A percentile compares a stretch with the other conserved stretches of the same genome.
phyloP scores from a whole-genome alignment of 2,797 vertebrate species.

The Alcedo quadribrachys region DNA sequence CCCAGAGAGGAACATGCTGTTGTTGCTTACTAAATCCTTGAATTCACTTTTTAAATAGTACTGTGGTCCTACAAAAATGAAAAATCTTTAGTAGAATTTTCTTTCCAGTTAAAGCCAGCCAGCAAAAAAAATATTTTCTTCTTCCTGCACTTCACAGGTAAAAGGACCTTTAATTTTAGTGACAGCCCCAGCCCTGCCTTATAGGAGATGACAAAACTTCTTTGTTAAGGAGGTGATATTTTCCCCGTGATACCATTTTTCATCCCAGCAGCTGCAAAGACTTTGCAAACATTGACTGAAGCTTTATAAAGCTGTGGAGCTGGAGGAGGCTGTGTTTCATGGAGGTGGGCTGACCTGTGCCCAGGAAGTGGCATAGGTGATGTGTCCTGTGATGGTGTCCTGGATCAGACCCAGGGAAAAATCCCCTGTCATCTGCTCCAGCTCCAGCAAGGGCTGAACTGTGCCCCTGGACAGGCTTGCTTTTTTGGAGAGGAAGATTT shows the following conservation, averaged over 20 bases:
- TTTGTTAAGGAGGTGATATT: conserved; percentile 31
- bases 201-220: conserved; percentile 6
- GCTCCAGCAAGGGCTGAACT: neutral
- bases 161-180: neutral
- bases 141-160: neutral
- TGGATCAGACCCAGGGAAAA: neutral
- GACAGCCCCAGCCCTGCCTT: neutral
- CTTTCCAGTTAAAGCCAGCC: conserved; percentile 21
- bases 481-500: neutral
- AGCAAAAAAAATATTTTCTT: neutral
- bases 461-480: neutral
- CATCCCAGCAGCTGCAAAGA: neutral
- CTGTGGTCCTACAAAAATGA: neutral
- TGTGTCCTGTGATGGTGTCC: fast-evolving
- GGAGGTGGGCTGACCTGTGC: neutral
- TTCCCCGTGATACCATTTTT: neutral
- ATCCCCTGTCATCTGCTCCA: neutral
- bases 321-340: neutral
- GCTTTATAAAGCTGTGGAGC: conserved; percentile 19
- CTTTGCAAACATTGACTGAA: conserved; percentile 45
- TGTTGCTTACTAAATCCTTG: neutral
- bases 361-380: neutral
- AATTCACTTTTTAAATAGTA: neutral
- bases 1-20: neutral
- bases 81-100: neutral